Evolutionary conservation across 2,113 vertebrate genomes (phyloP), one percentile per base, ranked within the genome.

Genomic region (Climacteris rufus): DNA sequence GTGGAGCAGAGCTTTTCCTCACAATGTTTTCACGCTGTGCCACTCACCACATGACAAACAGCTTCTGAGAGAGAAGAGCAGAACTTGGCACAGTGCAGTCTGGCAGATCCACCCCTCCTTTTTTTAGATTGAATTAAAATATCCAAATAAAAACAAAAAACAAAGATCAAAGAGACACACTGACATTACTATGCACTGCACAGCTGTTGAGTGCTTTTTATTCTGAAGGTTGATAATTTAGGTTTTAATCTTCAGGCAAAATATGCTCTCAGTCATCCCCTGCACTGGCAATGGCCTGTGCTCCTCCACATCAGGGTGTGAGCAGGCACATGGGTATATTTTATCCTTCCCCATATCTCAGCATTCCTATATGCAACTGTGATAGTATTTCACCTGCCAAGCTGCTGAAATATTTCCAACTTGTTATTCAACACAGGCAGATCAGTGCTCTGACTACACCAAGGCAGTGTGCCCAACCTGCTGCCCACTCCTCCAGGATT

Each of bases 241-340:
- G 57, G 7, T 33, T 83, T 57, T 40, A 35, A 74, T 42, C n/a
- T 56, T 53, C 33, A 78, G 35, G 33, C n/a, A 85, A 44, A 88
- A 78, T 1, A 50, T 0, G 0, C 21, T 22, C 27, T 37, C 59
- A 23, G 27, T 10, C 35, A 45, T 7, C 20, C 42, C 54, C 75
- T 20, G 11, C 0, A 4, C 12, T 12, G 6, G 30, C 40, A 71
- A 50, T 2, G 2, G 59, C 15, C 17, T 8, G 1, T 22, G 40
- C 12, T 30, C 28, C 40, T 56, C 47, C 40, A 37, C 47, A 37
- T 20, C 25, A 45, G 6, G 7, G 21, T n/a, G 49, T 3, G 30
- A 68, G 70, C 3, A 4, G 35, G n/a, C 3, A 0, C 22, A 33
- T 7, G 17, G 33, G 37, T 7, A 56, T 5, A 64, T 61, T 56